A percentile compares a stretch with the other conserved stretches of the same genome.
Conservation (phyloP, 2,797 vertebrate species). For the Tympanoctomys barrerae region DNA sequence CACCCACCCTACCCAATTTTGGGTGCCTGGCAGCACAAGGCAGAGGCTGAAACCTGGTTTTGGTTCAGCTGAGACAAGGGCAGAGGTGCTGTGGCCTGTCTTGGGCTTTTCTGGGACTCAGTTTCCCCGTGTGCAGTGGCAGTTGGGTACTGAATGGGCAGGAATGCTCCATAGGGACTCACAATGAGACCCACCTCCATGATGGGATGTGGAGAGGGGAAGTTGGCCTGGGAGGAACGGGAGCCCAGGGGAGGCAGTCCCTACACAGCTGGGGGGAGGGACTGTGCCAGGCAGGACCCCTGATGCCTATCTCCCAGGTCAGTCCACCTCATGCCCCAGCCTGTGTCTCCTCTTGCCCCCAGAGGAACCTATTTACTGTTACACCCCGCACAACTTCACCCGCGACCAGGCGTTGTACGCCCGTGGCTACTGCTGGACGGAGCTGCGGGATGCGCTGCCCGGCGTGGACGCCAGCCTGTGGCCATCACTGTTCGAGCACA, state of each 20-base stretch:
- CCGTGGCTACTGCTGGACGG: slow-evolving; percentile 99
- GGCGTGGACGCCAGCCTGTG: slow-evolving; percentile 95
- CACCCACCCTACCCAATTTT: background rate
- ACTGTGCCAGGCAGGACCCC: background rate
- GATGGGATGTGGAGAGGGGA: background rate
- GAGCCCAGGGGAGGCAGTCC: background rate
- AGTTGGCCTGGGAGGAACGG: too few relatives aligned
- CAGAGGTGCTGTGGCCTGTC: background rate
- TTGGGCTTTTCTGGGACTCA: background rate
- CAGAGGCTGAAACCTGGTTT: background rate
- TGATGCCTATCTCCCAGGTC: background rate
- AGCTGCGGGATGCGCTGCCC: slow-evolving; percentile 96
- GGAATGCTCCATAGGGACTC: background rate
- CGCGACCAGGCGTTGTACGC: slow-evolving; percentile 99
- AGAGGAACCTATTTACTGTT: slow-evolving; percentile 99
- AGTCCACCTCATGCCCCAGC: slow-evolving; percentile 53
- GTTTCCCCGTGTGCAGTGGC: background rate
- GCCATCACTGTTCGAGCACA: slow-evolving; percentile 98
- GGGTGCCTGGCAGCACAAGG: background rate
- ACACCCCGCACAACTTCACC: slow-evolving; percentile 99
- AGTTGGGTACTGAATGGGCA: background rate
- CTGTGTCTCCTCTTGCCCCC: slow-evolving; percentile 91
- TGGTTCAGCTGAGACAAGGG: too few relatives aligned
- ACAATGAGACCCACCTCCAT: background rate
- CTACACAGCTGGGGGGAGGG: background rate